A percentile compares a stretch with the other conserved stretches of the same genome.
These are phyloP conservation scores for Zaprionus camerounensis DNA, from an alignment of 1,140 invertebrate genomes.

Conservation along the genomic window DNA sequence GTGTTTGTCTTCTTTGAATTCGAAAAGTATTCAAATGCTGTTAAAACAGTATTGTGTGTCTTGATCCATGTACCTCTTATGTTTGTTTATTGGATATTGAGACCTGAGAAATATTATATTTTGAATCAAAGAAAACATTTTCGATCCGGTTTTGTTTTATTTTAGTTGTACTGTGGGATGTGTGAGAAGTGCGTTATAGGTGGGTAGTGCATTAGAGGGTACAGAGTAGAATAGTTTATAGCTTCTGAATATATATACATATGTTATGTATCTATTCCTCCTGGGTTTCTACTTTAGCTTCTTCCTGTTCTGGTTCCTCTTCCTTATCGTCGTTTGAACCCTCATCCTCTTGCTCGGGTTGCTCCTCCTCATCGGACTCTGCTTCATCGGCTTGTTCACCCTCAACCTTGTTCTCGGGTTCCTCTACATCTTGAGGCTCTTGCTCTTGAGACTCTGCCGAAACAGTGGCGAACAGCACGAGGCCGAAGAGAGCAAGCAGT, in stretches of 20 bases:
- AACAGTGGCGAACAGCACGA: conserved; percentile 52
- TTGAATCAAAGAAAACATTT: background rate
- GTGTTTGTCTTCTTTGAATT: background rate
- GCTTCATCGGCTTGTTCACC: background rate
- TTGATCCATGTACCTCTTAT: background rate
- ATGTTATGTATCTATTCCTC: background rate
- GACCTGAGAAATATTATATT: background rate
- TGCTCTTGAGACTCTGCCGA: conserved; percentile 21
- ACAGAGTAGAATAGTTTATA: background rate
- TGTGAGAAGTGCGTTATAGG: background rate
- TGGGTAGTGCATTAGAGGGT: background rate
- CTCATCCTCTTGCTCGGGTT: background rate
- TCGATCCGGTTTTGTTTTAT: conserved; percentile 2
- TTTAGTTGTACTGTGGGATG: conserved; percentile 1
- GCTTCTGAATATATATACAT: background rate
- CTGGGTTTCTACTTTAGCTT: background rate
- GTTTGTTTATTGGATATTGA: background rate
- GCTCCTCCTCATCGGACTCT: background rate
- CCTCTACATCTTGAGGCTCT: conserved; percentile 8
- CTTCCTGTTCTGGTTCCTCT: background rate
- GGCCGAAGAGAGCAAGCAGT: conserved; percentile 61
- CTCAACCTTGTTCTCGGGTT: background rate
- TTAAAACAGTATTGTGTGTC: background rate
- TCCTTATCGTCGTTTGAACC: background rate
- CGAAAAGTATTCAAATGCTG: background rate